Evolutionary conservation across 2,797 vertebrate genomes (phyloP), one percentile per base, ranked within the genome.

Genomic region (Pogonophryne albipinna): DNA sequence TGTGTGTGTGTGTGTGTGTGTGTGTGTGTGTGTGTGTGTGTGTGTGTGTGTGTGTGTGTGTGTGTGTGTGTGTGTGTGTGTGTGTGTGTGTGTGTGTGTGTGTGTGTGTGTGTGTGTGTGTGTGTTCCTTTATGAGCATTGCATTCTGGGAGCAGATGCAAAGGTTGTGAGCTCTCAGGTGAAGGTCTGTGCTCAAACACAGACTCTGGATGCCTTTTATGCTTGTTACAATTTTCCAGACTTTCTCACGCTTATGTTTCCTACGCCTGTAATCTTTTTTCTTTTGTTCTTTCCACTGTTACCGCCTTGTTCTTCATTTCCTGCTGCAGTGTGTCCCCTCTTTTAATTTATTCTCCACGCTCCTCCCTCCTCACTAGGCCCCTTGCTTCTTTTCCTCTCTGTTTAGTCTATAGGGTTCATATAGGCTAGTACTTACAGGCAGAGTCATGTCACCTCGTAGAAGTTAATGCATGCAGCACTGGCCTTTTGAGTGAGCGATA

Each of bases 291-390:
- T 91, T 74, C 77, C 71, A 78, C 76, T 65, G 60, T 74, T 81
- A 19, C 85, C 75, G 62, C 74, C 69, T 80, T 79, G 67, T 89
- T 82, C 59, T 82, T 86, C 66, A 82, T 88, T 87, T 91, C 85
- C 86, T 88, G 71, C 78, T 76, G 63, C 81, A 78, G 9, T 20
- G 17, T 71, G 77, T 67, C 57, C 80, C 71, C 55, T 80, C 60
- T 85, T 85, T 82, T 82, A 79, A 85, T 83, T 82, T 83, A 46
- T 77, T 70, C 65, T 75, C 70, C 49, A 61, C n/a, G 17, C 59
- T 79, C 66, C 49, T 59, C 52, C 49, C 52, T 27, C 60, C 59
- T 70, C 20, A 34, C 34, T 23, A 57, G 66, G 73, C 66, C 60
- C 55, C 71, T 76, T 76, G 38, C 53, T 74, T 66, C 47, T 72